Conservation (phyloP, 2,113 vertebrate species). For the Alosa alosa region DNA sequence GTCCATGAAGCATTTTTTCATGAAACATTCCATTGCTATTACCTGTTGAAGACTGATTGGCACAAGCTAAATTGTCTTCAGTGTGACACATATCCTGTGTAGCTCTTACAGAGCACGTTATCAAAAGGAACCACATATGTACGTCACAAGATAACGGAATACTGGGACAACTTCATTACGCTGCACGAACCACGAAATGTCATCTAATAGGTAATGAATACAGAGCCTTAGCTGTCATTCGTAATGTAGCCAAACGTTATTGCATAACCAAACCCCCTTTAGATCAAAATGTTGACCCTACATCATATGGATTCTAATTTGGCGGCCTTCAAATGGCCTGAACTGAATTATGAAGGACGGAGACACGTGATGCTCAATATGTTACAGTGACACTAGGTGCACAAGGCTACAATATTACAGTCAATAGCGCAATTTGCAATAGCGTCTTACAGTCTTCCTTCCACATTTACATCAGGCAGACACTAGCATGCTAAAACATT, state of each 20-base stretch:
- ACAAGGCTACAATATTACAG: background rate
- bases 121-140: background rate
- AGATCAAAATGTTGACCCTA: background rate
- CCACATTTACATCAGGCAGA: background rate
- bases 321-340: background rate
- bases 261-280: background rate
- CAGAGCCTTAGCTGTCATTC: too few relatives aligned
- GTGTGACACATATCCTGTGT: slow-evolving; percentile 6
- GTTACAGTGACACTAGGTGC: background rate
- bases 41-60: background rate
- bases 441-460: background rate
- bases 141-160: background rate
- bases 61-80: background rate
- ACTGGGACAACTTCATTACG: background rate
- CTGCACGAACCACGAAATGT: background rate
- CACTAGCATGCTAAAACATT: background rate
- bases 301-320: background rate
- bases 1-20: too few relatives aligned
- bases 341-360: background rate
- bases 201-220: background rate
- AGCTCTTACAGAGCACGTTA: background rate
- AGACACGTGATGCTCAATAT: background rate
- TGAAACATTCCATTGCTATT: background rate
- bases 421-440: background rate
- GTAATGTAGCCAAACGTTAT: too few relatives aligned